phyloP scores from a whole-genome alignment of 2,888 invertebrate species.

The Dysmachus trigonus region DNA sequence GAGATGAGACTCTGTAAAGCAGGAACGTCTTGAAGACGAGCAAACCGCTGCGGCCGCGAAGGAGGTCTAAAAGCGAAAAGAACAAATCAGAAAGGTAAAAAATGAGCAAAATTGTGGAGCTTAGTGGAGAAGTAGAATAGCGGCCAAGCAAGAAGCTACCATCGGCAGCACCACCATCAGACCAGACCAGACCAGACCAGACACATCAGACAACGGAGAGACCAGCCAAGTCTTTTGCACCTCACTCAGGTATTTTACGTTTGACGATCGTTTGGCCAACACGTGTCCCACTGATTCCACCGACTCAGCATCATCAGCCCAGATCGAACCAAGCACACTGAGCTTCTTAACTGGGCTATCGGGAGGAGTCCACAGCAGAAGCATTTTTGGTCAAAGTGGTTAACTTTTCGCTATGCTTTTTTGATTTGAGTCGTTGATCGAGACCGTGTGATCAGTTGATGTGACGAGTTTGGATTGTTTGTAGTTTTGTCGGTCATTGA shows the following conservation, averaged over 20 bases:
- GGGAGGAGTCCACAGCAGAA: background rate
- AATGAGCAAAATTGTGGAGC: slow-evolving; percentile 19
- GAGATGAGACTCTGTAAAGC: slow-evolving; percentile 23
- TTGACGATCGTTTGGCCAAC: slow-evolving; percentile 64
- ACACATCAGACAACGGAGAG: slow-evolving; percentile 28
- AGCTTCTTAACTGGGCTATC: background rate
- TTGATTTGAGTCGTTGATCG: background rate
- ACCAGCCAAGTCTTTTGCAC: slow-evolving; percentile 46
- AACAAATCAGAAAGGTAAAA: slow-evolving; percentile 25
- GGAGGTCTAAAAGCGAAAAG: slow-evolving; percentile 36
- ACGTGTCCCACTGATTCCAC: slow-evolving; percentile 57
- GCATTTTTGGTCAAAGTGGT: slow-evolving; percentile 33
- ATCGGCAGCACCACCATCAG: slow-evolving; percentile 20
- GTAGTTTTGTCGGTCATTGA: slow-evolving; percentile 16
- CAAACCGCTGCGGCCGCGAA: slow-evolving; percentile 9
- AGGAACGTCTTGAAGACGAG: background rate
- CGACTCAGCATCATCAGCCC: slow-evolving; percentile 46
- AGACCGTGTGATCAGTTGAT: slow-evolving; percentile 20
- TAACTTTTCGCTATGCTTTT: slow-evolving; percentile 18
- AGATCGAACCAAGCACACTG: background rate
- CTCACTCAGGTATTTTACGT: slow-evolving; percentile 63
- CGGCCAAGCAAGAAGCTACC: slow-evolving; percentile 7
- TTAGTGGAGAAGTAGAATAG: slow-evolving; percentile 14
- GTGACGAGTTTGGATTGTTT: background rate
- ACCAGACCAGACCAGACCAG: background rate